These are phyloP conservation scores for Syngnathus floridae DNA, from an alignment of 2,113 vertebrate species.

Conservation along the genomic window DNA sequence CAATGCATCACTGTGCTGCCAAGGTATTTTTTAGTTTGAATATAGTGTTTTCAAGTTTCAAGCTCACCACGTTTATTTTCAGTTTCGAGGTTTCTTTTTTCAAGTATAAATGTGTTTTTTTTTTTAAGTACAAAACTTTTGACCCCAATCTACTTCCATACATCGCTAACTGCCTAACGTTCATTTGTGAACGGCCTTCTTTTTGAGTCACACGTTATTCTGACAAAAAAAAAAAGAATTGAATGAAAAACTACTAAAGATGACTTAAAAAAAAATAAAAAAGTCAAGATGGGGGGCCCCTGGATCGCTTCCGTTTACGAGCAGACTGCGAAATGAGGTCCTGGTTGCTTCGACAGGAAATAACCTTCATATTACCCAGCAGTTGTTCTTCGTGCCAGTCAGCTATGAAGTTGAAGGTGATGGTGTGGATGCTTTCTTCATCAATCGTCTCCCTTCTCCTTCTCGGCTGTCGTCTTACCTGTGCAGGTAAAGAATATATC, in stretches of 20 bases:
- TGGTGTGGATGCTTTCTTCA: constrained; percentile 24
- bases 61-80: no score
- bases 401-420: neutral
- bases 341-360: constrained; percentile 39
- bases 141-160: no score
- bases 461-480: neutral
- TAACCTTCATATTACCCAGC: constrained; percentile 15
- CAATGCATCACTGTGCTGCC: no score
- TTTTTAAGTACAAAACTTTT: no score
- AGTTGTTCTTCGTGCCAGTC: constrained; percentile 2
- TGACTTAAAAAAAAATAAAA: neutral
- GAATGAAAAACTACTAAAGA: neutral
- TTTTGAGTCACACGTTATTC: neutral
- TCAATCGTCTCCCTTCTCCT: constrained; percentile 13
- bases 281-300: constrained; percentile 1
- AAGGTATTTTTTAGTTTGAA: no score
- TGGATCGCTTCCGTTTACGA: constrained; percentile 46
- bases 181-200: neutral
- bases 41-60: no score
- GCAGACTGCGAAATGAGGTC: neutral
- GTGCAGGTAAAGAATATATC: constrained; percentile 23
- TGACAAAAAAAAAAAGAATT: no score
- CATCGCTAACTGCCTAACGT: no score
- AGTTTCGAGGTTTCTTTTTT: no score
- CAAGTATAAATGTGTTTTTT: no score